Base-by-base conservation (phyloP, 1,140 invertebrate genomes). In the Psilanteris sp. region DNA sequence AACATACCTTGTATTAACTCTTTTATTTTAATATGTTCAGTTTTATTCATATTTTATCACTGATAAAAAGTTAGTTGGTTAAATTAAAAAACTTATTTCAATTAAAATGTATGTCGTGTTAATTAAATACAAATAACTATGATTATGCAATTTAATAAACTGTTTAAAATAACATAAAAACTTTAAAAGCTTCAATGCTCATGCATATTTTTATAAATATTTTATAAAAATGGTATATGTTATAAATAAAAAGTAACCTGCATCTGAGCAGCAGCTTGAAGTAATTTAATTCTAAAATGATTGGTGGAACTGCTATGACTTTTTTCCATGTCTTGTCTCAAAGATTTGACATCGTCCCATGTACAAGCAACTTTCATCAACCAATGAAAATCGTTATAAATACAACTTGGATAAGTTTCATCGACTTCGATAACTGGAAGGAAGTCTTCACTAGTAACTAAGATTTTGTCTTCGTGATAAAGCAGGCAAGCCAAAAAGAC, bases 371-470 rank as follows among this genome's bases (percentile, higher is more conserved):
- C 95, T 91, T 99, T 98, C 93, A 99, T 96, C 1, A 99, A 89
- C 97, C 97, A 99, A 87, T 99, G 95, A 85, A 97, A 96, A 87
- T 99, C 97, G 59, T 93, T 93, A 82, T 97, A 93, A 16, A 98
- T 93, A 68, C 94, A 94, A 68, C 93, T 94, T 13, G 96, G 95
- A 84, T 96, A 98, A 9, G 95, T 96, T 88, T 99, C 97, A 85
- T 99, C 97, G 8, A 99, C 94, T 89, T 98, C 96, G 73, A 99
- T 95, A 18, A 98, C 96, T 2, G 98, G 98, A 27, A 98, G 89
- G 85, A 96, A 96, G 75, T 99, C 97, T 89, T 99, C 97, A 81
- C 96, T 96, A 1, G 97, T 99, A 5, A 98, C 95, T 46, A 99
- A 89, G 16, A 99, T 93, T 84, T 96, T 96, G 84, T 98, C 96